Conservation (phyloP, 2,888 invertebrate species). For the Eudasyphora cyanicolor region DNA sequence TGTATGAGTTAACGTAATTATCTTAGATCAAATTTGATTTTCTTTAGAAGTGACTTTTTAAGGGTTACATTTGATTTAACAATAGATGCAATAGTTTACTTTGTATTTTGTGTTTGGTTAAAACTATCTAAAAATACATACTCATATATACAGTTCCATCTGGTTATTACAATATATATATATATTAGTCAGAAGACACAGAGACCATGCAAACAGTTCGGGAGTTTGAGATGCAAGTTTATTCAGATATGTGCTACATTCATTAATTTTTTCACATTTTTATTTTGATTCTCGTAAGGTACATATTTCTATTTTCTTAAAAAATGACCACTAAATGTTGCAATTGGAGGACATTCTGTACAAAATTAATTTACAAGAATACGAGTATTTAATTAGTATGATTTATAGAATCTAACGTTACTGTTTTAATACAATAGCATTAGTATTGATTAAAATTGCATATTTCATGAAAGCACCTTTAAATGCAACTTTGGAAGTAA, state of each 20-base stretch:
- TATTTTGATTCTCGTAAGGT: too few species aligned
- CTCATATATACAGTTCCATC: background rate
- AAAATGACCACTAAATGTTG: too few species aligned
- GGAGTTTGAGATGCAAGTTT: background rate
- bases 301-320: too few species aligned
- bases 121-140: constrained; percentile 18
- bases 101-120: background rate
- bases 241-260: constrained; percentile 1
- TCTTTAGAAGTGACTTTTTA: background rate
- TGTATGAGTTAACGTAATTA: background rate
- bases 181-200: background rate
- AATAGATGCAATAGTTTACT: background rate
- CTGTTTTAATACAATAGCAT: too few species aligned
- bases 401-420: too few species aligned
- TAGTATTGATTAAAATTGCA: too few species aligned
- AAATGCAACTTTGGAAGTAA: too few species aligned
- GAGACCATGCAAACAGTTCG: too few species aligned
- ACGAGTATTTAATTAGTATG: too few species aligned
- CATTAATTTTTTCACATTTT: background rate
- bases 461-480: too few species aligned
- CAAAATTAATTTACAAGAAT: too few species aligned
- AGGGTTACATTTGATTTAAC: background rate
- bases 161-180: background rate
- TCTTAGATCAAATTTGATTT: background rate
- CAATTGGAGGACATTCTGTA: too few species aligned